These are phyloP conservation scores for Murina feae DNA, from an alignment of 2,113 vertebrate species.

Conservation along the genomic window DNA sequence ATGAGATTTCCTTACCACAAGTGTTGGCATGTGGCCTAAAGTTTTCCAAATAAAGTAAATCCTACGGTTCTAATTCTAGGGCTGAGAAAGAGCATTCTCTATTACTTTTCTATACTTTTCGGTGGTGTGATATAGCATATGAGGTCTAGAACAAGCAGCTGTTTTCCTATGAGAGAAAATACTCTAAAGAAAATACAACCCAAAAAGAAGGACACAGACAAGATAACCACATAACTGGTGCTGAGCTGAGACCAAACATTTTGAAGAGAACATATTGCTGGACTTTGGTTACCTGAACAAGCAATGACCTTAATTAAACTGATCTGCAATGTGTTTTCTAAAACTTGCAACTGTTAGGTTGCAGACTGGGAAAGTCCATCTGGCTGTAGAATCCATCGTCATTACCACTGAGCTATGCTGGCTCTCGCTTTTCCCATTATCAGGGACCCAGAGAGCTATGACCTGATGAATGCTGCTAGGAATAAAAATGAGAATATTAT, in stretches of 20 bases:
- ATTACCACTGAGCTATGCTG: background rate
- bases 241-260: background rate
- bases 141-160: background rate
- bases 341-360: background rate
- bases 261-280: background rate
- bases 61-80: background rate
- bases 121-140: background rate
- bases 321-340: background rate
- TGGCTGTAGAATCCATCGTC: background rate
- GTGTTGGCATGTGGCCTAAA: background rate
- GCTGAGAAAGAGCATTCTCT: background rate
- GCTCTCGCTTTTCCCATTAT: background rate
- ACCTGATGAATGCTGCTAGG: background rate
- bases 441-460: background rate
- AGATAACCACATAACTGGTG: background rate
- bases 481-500: background rate
- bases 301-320: background rate
- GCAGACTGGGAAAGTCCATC: background rate
- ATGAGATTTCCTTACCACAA: background rate
- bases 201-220: background rate
- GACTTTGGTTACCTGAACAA: background rate
- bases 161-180: background rate
- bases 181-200: background rate
- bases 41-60: background rate
- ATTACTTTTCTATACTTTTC: background rate